These are phyloP conservation scores for Heteronetta atricapilla DNA, from an alignment of 2,113 vertebrate genomes.

Conservation along the genomic window DNA sequence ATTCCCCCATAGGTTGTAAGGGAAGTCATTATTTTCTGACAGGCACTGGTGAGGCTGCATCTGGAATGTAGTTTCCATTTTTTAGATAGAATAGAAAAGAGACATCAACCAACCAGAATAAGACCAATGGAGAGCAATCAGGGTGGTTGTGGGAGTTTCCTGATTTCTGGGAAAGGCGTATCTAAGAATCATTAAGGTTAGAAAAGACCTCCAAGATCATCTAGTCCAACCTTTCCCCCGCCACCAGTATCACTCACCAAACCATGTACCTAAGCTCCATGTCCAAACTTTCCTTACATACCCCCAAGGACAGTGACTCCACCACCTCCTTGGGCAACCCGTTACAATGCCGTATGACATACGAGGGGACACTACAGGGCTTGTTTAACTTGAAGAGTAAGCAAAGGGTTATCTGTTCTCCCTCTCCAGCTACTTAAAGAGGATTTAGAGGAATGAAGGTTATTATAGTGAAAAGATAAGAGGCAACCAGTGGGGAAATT, in stretches of 20 bases:
- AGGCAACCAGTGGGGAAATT: neutral
- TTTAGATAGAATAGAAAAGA: neutral
- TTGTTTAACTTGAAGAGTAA: neutral
- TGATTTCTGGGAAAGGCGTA: neutral
- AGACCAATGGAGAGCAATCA: neutral
- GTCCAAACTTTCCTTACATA: too few relatives aligned
- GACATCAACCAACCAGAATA: neutral
- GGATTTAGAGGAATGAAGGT: neutral
- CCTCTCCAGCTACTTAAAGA: neutral
- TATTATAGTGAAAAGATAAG: neutral
- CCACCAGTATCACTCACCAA: too few relatives aligned
- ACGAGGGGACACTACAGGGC: neutral
- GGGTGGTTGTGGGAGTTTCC: rapidly evolving
- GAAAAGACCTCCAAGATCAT: too few relatives aligned
- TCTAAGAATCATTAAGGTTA: too few relatives aligned
- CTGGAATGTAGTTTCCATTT: neutral
- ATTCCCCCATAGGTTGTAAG: neutral
- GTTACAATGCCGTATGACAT: neutral
- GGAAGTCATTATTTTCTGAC: neutral
- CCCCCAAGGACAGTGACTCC: too few relatives aligned
- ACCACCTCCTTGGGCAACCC: too few relatives aligned
- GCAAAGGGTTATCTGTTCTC: neutral
- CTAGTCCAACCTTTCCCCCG: too few relatives aligned
- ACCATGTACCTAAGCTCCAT: too few relatives aligned
- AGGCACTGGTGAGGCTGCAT: neutral